Evolutionary conservation across 2,113 vertebrate genomes (phyloP).

Genomic region (Spermophilus dauricus): DNA sequence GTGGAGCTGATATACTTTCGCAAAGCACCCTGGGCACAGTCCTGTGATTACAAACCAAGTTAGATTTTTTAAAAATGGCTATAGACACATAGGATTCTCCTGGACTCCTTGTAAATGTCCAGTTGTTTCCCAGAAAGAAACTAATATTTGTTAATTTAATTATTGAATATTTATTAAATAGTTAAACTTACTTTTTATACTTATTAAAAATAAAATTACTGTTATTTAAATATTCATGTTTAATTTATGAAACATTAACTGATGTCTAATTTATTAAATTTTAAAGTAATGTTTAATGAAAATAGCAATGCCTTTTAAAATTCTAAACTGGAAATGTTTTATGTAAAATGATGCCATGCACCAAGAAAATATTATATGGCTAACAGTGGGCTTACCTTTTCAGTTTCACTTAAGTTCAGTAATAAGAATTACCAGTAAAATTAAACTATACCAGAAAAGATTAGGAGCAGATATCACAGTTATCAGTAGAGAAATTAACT

Average conservation of each 20-base stretch:
- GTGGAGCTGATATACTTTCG: background rate
- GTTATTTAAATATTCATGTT: too few relatives aligned
- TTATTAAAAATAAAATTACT: too few relatives aligned
- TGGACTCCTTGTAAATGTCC: background rate
- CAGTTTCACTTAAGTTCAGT: slow-evolving; percentile 43
- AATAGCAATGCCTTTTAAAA: background rate
- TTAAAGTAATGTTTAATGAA: slow-evolving; percentile 35
- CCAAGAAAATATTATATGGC: slow-evolving; percentile 27
- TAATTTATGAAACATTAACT: background rate
- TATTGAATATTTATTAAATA: background rate
- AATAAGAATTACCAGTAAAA: slow-evolving; percentile 56
- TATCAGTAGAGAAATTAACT: slow-evolving; percentile 63
- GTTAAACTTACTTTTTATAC: background rate
- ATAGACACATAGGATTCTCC: background rate
- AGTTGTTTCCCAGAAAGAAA: background rate
- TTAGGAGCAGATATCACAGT: background rate
- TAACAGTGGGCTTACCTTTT: slow-evolving; percentile 5
- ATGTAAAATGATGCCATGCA: background rate
- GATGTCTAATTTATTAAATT: background rate
- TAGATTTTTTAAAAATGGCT: background rate
- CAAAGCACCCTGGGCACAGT: background rate
- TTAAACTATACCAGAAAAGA: slow-evolving; percentile 23
- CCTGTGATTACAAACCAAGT: background rate
- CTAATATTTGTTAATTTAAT: background rate
- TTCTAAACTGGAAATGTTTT: slow-evolving; percentile 31